Evolutionary conservation across 2,113 vertebrate species (phyloP).

Genomic region (Oreochromis niloticus): DNA sequence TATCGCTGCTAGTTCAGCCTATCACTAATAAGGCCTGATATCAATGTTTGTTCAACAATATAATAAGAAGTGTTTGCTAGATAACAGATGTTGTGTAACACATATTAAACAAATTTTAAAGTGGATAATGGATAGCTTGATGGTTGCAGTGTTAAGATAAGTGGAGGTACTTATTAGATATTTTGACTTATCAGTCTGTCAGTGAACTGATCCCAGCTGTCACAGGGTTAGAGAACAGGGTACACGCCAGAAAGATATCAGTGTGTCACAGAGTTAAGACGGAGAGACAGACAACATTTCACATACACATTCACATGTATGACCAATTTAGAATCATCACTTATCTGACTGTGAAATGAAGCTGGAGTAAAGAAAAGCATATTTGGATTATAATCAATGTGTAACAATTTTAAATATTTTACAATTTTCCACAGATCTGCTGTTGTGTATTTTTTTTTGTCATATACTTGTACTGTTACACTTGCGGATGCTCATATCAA

Average conservation of each 20-base stretch:
- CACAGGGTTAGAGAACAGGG: accelerated
- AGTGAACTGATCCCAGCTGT: background rate
- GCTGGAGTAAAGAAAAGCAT: background rate
- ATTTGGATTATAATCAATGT: background rate
- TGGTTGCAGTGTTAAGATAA: background rate
- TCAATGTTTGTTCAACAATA: background rate
- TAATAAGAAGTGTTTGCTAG: background rate
- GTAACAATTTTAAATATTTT: background rate
- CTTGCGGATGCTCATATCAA: background rate
- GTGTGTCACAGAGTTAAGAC: background rate
- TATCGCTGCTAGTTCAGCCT: background rate
- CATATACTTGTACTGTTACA: background rate
- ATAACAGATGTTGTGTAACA: background rate
- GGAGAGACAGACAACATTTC: background rate
- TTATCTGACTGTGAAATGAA: background rate
- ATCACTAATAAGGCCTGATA: background rate
- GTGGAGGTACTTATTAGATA: background rate
- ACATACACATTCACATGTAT: accelerated
- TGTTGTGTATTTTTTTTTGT: background rate
- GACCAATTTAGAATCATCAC: background rate
- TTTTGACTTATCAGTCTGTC: background rate
- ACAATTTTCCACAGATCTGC: background rate
- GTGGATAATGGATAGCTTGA: background rate
- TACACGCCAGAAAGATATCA: background rate
- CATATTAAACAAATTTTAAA: background rate